phyloP scores from a whole-genome alignment of 2,797 vertebrate genomes.

The Aythya fuligula region DNA sequence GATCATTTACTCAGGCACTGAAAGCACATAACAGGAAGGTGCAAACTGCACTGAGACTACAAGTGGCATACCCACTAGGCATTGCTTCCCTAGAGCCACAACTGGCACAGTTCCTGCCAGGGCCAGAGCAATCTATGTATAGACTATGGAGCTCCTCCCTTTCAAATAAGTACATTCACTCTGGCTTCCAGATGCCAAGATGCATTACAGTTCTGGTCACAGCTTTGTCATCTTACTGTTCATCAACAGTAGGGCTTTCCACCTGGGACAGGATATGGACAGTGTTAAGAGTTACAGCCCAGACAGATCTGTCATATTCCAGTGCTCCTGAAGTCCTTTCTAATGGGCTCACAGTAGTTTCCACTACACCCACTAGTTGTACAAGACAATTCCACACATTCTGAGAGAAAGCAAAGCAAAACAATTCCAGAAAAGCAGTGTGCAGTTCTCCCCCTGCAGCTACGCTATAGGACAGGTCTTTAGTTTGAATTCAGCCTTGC shows the following conservation, averaged over 20 bases:
- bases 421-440: not conserved
- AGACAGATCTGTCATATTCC: not conserved
- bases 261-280: not conserved
- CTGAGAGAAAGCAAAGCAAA: not conserved
- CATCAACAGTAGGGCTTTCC: not conserved
- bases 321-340: not conserved
- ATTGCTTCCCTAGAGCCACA: not conserved
- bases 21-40: not conserved
- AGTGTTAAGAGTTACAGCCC: not conserved
- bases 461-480: not conserved
- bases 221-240: not conserved
- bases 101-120: not conserved
- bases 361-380: fast-evolving
- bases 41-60: no score
- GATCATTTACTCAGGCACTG: not conserved
- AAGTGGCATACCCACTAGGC: not conserved
- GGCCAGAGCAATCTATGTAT: not conserved
- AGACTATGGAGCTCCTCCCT: not conserved
- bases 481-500: not conserved
- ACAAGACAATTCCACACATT: not conserved
- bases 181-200: not conserved
- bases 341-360: not conserved
- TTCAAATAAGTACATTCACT: not conserved
- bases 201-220: not conserved
- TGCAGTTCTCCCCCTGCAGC: not conserved